Conservation (phyloP, 2,888 invertebrate species). For the Mystacides longicornis region DNA sequence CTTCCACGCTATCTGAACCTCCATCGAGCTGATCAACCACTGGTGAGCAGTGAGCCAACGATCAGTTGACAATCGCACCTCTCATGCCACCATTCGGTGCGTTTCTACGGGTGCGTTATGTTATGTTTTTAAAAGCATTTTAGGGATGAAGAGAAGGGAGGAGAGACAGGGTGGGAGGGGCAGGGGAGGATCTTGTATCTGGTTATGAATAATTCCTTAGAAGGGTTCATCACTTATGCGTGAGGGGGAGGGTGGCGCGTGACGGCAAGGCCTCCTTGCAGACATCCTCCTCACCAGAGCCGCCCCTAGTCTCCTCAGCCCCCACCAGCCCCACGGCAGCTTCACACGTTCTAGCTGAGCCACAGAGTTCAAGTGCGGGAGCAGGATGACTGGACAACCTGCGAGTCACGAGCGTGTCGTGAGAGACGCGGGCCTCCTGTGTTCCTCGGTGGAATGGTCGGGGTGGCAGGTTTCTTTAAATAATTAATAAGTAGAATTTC, state of each 20-base stretch:
- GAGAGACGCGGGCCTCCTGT: too few species aligned
- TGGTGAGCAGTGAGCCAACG: too few species aligned
- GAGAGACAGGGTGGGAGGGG: background rate
- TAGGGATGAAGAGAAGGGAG: background rate
- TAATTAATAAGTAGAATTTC: slow-evolving; percentile 24
- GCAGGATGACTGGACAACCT: too few species aligned
- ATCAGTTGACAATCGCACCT: too few species aligned
- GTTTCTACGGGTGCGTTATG: too few species aligned
- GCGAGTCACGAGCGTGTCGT: too few species aligned
- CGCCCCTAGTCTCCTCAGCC: background rate
- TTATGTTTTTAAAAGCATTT: too few species aligned
- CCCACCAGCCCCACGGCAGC: background rate
- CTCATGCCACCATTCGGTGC: too few species aligned
- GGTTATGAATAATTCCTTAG: slow-evolving; percentile 1
- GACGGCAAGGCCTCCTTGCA: slow-evolving; percentile 19
- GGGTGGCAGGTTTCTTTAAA: slow-evolving; percentile 21
- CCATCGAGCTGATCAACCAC: too few species aligned
- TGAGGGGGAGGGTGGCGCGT: background rate
- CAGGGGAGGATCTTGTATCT: background rate
- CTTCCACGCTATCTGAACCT: too few species aligned
- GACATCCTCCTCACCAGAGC: background rate
- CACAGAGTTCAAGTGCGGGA: background rate
- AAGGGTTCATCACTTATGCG: slow-evolving; percentile 3
- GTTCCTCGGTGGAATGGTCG: slow-evolving; percentile 19
- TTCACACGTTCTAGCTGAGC: background rate